A percentile compares a stretch with the other conserved stretches of the same genome.
Evolutionary conservation across 1,140 invertebrate species (phyloP).

Genomic region (Achroia grisella): DNA sequence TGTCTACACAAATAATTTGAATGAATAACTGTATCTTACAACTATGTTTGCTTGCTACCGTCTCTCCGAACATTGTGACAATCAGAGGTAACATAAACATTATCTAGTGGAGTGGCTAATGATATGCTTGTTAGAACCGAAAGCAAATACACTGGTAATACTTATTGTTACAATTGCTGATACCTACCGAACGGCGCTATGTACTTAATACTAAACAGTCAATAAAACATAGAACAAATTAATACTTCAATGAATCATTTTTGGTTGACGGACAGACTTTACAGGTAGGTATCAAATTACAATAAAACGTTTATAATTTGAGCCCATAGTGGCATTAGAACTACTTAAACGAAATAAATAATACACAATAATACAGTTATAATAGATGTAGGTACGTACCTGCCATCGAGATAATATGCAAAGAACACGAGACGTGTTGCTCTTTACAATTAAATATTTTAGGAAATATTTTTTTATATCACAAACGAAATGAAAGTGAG

Average conservation of each 20-base stretch:
- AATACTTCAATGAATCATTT: conserved; percentile 9
- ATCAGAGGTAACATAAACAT: conserved; percentile 8
- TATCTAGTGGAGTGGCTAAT: conserved; percentile 17
- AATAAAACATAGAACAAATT: conserved; percentile 12
- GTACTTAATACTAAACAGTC: conserved; percentile 51
- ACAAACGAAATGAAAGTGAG: conserved; percentile 39
- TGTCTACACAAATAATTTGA: too few relatives aligned
- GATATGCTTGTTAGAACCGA: conserved; percentile 33
- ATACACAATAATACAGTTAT: conserved; percentile 34
- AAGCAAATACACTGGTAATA: conserved; percentile 26
- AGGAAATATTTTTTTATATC: conserved; percentile 39
- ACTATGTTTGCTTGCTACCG: too few relatives aligned
- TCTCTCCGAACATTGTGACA: background rate
- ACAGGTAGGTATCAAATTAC: conserved; percentile 10
- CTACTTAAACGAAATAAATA: conserved; percentile 38
- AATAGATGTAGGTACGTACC: conserved; percentile 20
- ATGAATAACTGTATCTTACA: background rate
- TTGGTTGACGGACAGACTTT: conserved; percentile 2
- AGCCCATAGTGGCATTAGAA: conserved; percentile 34
- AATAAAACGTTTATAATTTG: conserved; percentile 29
- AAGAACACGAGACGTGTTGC: conserved; percentile 25
- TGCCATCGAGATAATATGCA: conserved; percentile 27
- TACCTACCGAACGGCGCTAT: conserved; percentile 12
- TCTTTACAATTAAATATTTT: conserved; percentile 39
- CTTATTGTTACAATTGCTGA: conserved; percentile 16